Evolutionary conservation across 2,888 invertebrate genomes (phyloP).

Genomic region (Zhuqinia jingwanae): DNA sequence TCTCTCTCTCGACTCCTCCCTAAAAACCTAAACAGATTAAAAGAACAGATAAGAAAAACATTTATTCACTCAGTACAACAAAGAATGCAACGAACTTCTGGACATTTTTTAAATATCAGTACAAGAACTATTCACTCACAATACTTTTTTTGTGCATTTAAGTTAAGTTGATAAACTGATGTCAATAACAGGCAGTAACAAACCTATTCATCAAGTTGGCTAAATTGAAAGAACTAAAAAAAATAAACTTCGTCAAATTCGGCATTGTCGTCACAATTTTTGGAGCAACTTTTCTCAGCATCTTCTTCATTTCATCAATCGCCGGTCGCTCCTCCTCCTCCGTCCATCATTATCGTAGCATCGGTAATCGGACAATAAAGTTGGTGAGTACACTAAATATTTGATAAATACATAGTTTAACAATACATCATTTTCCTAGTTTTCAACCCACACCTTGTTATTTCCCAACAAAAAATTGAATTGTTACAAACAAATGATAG

Average conservation of each 20-base stretch:
- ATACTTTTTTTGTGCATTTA: slow-evolving; percentile 20
- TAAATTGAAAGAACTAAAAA: not conserved
- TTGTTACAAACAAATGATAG: not conserved
- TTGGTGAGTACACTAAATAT: slow-evolving; percentile 54
- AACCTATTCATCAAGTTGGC: too few species aligned
- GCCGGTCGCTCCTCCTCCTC: not conserved
- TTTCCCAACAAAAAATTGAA: slow-evolving; percentile 7
- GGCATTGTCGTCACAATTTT: too few species aligned
- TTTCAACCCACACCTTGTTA: not conserved
- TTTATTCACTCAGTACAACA: not conserved
- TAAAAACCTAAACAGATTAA: not conserved
- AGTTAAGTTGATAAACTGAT: slow-evolving; percentile 20
- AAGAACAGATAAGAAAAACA: not conserved
- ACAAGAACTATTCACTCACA: slow-evolving; percentile 22
- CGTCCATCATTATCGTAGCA: too few species aligned
- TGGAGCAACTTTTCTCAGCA: not conserved
- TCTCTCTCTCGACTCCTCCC: not conserved
- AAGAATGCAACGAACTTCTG: not conserved
- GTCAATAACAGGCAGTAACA: not conserved
- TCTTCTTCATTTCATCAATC: not conserved
- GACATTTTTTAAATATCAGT: not conserved
- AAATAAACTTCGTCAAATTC: too few species aligned
- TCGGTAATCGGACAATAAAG: slow-evolving; percentile 15
- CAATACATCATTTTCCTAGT: not conserved
- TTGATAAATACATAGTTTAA: slow-evolving; percentile 23